Evolutionary conservation across 1,140 invertebrate species (phyloP).

Genomic region (Leptonema lineaticorne): DNA sequence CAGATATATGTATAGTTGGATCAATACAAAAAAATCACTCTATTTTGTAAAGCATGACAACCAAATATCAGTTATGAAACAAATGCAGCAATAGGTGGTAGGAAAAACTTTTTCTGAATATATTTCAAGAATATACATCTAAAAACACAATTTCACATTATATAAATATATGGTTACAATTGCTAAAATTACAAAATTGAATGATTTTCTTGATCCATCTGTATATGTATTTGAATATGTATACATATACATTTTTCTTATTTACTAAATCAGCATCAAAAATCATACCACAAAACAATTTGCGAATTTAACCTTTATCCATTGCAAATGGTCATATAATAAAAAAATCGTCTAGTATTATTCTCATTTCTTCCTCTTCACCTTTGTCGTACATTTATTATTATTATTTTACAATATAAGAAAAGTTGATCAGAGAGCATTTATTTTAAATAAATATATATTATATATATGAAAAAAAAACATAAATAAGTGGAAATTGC

Average conservation of each 20-base stretch:
- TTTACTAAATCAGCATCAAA: background rate
- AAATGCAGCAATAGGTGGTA: background rate
- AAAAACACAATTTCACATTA: too few species aligned
- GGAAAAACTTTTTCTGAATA: too few species aligned
- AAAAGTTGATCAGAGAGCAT: background rate
- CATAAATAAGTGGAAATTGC: too few species aligned
- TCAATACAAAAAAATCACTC: background rate
- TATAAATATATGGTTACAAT: too few species aligned
- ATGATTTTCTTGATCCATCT: background rate
- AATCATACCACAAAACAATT: conserved; percentile 13
- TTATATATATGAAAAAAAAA: too few species aligned
- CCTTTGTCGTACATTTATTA: too few species aligned
- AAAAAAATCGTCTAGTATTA: background rate
- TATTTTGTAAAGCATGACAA: too few species aligned
- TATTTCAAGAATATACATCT: too few species aligned
- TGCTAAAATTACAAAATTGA: background rate
- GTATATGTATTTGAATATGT: background rate
- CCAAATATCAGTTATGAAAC: too few species aligned
- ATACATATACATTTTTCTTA: background rate
- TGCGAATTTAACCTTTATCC: background rate
- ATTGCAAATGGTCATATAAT: background rate
- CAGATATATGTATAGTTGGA: background rate
- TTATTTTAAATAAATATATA: too few species aligned
- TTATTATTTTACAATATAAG: too few species aligned
- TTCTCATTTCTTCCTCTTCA: too few species aligned